Conservation (phyloP, 2,888 invertebrate species). For the Branchellion lobata region DNA sequence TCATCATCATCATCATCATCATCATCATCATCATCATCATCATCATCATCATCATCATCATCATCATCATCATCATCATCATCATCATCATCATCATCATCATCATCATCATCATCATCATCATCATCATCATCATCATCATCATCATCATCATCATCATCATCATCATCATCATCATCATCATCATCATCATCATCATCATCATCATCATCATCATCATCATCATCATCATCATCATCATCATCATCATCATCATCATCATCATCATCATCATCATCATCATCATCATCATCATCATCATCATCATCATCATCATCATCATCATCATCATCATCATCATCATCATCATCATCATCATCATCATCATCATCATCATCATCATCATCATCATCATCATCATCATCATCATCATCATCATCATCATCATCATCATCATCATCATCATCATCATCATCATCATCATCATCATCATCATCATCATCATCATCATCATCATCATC, state of each 20-base stretch:
- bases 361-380: not conserved
- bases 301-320: not conserved
- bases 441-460: not conserved
- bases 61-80: not conserved
- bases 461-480: not conserved
- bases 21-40: not conserved
- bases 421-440: not conserved
- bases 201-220: constrained; percentile 17
- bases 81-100: not conserved
- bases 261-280: not conserved
- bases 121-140: not conserved
- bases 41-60: not conserved
- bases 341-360: not conserved
- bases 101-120: not conserved
- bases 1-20: not conserved
- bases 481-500: constrained; percentile 13
- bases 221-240: constrained; percentile 36
- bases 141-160: constrained; percentile 16
- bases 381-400: not conserved
- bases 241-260: not conserved
- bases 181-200: not conserved
- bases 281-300: not conserved
- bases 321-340: not conserved
- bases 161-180: constrained; percentile 19
- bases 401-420: not conserved